phyloP scores from a whole-genome alignment of 2,797 vertebrate genomes.

The Scolopax bukidnonensis region DNA sequence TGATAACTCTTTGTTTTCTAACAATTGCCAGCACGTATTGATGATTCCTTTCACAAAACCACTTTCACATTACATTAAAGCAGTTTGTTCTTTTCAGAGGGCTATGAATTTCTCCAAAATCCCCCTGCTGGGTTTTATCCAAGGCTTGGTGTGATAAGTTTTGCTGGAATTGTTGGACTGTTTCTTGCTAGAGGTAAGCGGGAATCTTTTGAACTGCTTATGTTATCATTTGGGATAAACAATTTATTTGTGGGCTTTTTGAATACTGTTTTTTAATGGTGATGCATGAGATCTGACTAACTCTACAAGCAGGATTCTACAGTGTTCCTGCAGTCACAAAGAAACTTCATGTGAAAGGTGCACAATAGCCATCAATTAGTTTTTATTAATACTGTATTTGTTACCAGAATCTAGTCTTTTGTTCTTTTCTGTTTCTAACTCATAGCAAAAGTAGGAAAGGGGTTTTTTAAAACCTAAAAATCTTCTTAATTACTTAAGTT shows the following conservation, averaged over 20 bases:
- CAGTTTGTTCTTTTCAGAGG: slow-evolving; percentile 77
- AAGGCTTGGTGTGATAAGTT: slow-evolving; percentile 87
- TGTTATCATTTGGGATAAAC: background rate
- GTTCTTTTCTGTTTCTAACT: background rate
- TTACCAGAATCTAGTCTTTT: background rate
- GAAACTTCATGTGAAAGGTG: background rate
- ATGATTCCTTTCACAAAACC: slow-evolving; percentile 10
- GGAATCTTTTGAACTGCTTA: background rate
- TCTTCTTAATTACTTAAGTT: background rate
- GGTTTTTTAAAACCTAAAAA: background rate
- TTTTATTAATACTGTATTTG: background rate
- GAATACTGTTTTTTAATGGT: background rate
- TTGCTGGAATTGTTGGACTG: slow-evolving; percentile 90
- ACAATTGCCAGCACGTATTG: background rate
- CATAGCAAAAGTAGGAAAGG: background rate
- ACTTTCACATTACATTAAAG: slow-evolving; percentile 52
- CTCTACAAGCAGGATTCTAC: background rate
- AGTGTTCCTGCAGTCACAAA: background rate
- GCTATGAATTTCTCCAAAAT: slow-evolving; percentile 84
- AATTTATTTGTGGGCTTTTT: background rate
- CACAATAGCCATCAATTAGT: background rate
- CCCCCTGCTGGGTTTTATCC: slow-evolving; percentile 91
- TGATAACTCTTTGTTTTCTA: slow-evolving; percentile 42
- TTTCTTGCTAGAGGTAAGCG: slow-evolving; percentile 88
- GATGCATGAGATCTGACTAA: background rate